Percentiles rank a stretch among this genome's conserved stretches.
Evolutionary conservation across 2,797 vertebrate species (phyloP).

Genomic region (Cichlasoma orientale): DNA sequence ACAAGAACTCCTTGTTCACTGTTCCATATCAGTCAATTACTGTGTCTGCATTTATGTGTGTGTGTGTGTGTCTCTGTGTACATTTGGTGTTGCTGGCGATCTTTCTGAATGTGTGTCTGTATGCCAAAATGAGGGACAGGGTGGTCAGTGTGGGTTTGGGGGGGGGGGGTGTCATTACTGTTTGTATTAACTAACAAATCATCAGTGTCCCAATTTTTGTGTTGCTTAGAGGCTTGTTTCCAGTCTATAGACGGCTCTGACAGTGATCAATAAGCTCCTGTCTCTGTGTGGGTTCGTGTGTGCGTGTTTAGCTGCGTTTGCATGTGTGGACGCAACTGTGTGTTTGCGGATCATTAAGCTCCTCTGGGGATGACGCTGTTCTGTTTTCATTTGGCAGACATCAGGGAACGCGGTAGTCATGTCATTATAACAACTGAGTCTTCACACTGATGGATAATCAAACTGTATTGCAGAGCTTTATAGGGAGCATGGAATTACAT

Average conservation of each 20-base stretch:
- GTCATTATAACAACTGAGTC: slow-evolving; percentile 66
- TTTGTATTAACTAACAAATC: slow-evolving; percentile 71
- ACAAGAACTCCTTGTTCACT: slow-evolving; percentile 77
- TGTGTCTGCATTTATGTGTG: slow-evolving; percentile 45
- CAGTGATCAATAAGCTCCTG: slow-evolving; percentile 78
- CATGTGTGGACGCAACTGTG: slow-evolving; percentile 30
- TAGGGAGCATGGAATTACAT: slow-evolving; percentile 55
- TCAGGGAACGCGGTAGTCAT: slow-evolving; percentile 55
- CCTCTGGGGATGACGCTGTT: slow-evolving; percentile 68
- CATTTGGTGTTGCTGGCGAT: slow-evolving; percentile 39
- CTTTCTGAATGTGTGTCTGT: slow-evolving; percentile 52
- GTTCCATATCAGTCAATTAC: slow-evolving; percentile 75
- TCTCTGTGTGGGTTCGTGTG: slow-evolving; percentile 41
- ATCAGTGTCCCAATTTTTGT: slow-evolving; percentile 78
- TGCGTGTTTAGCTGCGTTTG: slow-evolving; percentile 35
- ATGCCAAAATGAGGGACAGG: slow-evolving; percentile 57
- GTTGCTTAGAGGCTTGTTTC: slow-evolving; percentile 76
- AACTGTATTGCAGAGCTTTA: slow-evolving; percentile 39
- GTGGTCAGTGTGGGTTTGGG: slow-evolving; percentile 44
- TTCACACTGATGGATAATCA: slow-evolving; percentile 71
- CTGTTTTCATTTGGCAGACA: slow-evolving; percentile 72
- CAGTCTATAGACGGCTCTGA: slow-evolving; percentile 74
- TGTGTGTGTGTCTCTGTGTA: slow-evolving; percentile 16
- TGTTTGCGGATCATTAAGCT: slow-evolving; percentile 70
- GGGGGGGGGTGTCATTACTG: slow-evolving; percentile 40